Base-by-base conservation (phyloP, 1,140 invertebrate genomes). In the Plectrocnemia conspersa region DNA sequence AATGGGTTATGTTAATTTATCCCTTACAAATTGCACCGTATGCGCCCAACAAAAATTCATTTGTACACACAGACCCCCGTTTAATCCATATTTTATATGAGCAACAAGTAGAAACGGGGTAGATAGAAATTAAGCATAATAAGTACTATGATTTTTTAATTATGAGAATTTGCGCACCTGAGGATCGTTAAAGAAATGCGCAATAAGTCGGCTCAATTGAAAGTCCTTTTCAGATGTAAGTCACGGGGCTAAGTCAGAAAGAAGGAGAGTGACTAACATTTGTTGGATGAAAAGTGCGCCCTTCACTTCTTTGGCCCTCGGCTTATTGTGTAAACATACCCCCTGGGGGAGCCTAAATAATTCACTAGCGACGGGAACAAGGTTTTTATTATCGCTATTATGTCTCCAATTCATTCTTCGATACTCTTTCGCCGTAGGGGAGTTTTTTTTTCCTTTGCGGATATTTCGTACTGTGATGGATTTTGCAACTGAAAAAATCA, bases 341-440 rank as follows among this genome's bases (percentile, higher is more conserved):
- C 54, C 49, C 40, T 42, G 47, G 57, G 57, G 32, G 52, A 50
- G 52, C 48, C 35, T 57, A 52, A 61, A 61, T 61, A 57, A 61
- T 61, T 61, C 59, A 61, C 41, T 48, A 54, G 58, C 49, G 54
- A 52, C 50, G 55, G 59, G 44, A 61, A 57, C 59, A 61, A 61
- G 59, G 59, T 61, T 61, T 59, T 61, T 61, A 61, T 57, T 61
- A 61, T 61, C 54, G 47, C 59, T 61, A 61, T 61, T 61, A 61
- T 61, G 59, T 61, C 52, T 54, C 59, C 59, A 61, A 61, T 61
- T 61, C 59, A 61, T 57, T 53, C 59, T 36, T 38, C 45, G 19
- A 45, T 40, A 49, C 36, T n/a, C n/a, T n/a, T n/a, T n/a, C n/a
- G n/a, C n/a, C n/a, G n/a, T n/a, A n/a, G 22, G 41, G 41, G 18